A percentile compares a stretch with the other conserved stretches of the same genome.
phyloP scores from a whole-genome alignment of 2,888 invertebrate species.

The Phengaris arion region DNA sequence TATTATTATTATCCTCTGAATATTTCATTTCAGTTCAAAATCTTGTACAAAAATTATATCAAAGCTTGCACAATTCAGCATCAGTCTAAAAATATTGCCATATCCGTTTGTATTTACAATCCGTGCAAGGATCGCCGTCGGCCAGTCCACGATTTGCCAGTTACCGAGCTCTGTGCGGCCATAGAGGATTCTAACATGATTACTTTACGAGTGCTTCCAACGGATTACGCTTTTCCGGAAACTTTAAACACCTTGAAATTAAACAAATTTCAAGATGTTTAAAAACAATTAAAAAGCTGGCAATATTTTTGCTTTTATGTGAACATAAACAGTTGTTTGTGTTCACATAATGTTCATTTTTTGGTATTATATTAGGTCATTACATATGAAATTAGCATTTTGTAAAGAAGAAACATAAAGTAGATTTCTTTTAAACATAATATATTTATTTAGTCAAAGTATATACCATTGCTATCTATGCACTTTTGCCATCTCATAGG shows the following conservation, averaged over 20 bases:
- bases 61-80: neutral
- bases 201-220: slow-evolving; percentile 23
- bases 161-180: slow-evolving; percentile 8
- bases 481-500: too few relatives aligned
- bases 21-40: neutral
- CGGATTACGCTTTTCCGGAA: slow-evolving; percentile 21
- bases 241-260: slow-evolving; percentile 22
- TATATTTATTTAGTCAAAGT: too few relatives aligned
- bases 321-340: neutral
- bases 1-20: neutral
- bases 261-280: too few relatives aligned
- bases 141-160: neutral
- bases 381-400: too few relatives aligned
- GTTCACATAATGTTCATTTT: too few relatives aligned
- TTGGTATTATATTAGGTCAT: too few relatives aligned
- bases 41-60: neutral
- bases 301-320: neutral
- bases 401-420: too few relatives aligned
- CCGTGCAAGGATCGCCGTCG: neutral
- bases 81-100: slow-evolving; percentile 7
- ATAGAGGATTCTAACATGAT: slow-evolving; percentile 21
- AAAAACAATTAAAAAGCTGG: neutral
- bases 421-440: too few relatives aligned
- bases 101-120: slow-evolving; percentile 17
- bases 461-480: too few relatives aligned